These are phyloP conservation scores for Oreochromis tanganicae DNA, from an alignment of 2,113 vertebrate genomes.

Conservation along the genomic window DNA sequence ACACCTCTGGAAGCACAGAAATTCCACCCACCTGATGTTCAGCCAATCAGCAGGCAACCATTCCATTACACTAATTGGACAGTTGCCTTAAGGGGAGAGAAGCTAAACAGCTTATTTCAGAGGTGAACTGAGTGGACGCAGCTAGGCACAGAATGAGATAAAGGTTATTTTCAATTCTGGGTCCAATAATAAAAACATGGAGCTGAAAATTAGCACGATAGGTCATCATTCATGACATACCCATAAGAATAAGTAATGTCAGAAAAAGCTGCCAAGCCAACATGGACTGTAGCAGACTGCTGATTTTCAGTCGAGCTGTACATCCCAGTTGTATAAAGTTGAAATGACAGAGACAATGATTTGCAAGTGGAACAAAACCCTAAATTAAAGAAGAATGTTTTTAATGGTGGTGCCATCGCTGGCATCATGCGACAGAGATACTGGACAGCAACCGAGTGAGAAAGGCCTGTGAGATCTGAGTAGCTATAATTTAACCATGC, in stretches of 20 bases:
- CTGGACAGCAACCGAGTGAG: neutral
- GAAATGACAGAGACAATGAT: slow-evolving; percentile 31
- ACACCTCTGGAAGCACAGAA: neutral
- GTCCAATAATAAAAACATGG: neutral
- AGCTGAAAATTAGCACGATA: neutral
- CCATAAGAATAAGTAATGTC: neutral
- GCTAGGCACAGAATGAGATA: neutral
- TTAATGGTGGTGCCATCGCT: slow-evolving; percentile 1
- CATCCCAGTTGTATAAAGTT: slow-evolving; percentile 20
- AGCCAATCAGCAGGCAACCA: neutral
- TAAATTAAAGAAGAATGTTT: slow-evolving; percentile 40
- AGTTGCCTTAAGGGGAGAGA: neutral
- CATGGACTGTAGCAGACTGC: neutral
- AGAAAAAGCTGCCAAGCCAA: neutral
- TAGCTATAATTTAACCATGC: neutral
- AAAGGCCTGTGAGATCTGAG: neutral
- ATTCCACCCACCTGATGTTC: neutral
- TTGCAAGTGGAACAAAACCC: slow-evolving; percentile 55
- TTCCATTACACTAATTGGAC: neutral
- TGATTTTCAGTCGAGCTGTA: neutral
- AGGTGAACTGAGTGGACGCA: neutral
- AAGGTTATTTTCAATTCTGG: neutral
- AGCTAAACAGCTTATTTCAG: neutral
- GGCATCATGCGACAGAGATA: neutral
- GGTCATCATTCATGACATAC: neutral